phyloP scores from a whole-genome alignment of 2,113 vertebrate genomes.

The Oncorhynchus nerka region DNA sequence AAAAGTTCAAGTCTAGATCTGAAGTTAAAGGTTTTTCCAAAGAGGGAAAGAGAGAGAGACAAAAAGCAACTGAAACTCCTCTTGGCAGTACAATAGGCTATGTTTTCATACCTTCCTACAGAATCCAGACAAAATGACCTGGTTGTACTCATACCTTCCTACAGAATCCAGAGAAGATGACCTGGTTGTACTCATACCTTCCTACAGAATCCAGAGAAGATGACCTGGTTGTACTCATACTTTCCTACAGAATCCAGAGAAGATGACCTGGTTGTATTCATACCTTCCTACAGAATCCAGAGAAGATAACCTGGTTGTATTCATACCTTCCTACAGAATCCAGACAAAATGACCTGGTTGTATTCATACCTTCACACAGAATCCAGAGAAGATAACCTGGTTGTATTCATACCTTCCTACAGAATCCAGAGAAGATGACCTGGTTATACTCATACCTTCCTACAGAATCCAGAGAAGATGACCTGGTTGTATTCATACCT shows the following conservation, averaged over 20 bases:
- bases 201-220: constrained; percentile 87
- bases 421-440: constrained; percentile 85
- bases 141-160: constrained; percentile 78
- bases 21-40: no score
- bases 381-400: constrained; percentile 79
- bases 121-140: no score
- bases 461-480: constrained; percentile 86
- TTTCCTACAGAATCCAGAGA: no score
- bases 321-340: constrained; percentile 67
- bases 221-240: constrained; percentile 58
- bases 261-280: not conserved
- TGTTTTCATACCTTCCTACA: constrained; percentile 54
- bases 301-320: constrained; percentile 81
- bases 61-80: no score
- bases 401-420: constrained; percentile 80
- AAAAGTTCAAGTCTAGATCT: no score
- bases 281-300: constrained; percentile 81
- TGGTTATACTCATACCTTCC: constrained; percentile 77
- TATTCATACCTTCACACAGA: constrained; percentile 57
- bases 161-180: constrained; percentile 87
- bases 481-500: constrained; percentile 55
- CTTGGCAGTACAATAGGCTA: no score
- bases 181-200: constrained; percentile 74
- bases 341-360: no score
- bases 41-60: no score